Evolutionary conservation across 2,113 vertebrate species (phyloP), one percentile per base, ranked within the genome.

Genomic region (Pterocles gutturalis): DNA sequence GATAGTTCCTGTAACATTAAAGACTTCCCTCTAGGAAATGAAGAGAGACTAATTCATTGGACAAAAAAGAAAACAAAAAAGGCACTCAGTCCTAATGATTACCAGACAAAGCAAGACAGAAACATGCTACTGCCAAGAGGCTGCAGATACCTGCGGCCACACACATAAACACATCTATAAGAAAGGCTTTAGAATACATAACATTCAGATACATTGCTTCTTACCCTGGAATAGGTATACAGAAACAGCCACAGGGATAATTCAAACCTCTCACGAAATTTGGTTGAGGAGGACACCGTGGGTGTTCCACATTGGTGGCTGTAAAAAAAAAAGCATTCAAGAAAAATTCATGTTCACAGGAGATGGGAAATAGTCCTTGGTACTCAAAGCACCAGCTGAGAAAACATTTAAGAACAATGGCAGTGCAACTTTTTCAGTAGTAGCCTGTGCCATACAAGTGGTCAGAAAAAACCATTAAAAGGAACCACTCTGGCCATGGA

Each of bases 241-340:
- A 99, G 92, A 99, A 98, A 93, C 99, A 99, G 22, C 99, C 99
- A 79, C 99, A 99, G 1, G 99, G 98, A 69, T 99, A 98, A 97
- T 99, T 99, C 77, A 99, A 98, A 33, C 99, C 99, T 93, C 99
- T 98, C 73, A 99, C 99, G 0, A 98, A 99, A 77, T 98, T 98
- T 4, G 98, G 96, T 71, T 98, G 98, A 25, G 98, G 98, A 67
- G 99, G 98, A 83, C 99, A 99, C 7, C 93, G 72, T 0, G 97
- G 97, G 48, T 99, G 99, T n/a, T 95, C 98, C 96, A 99, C 98
- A 2, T 99, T 96, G 91, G 98, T 98, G 41, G 99, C 99, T 99
- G 26, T n/a, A 97, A 97, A 85, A 83, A 58, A 53, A 10, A 83
- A 81, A 76, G 24, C 5, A 58, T n/a, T 80, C 28, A 72, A 77